Conservation (phyloP, 2,113 vertebrate species). For the Hypomesus transpacificus region DNA sequence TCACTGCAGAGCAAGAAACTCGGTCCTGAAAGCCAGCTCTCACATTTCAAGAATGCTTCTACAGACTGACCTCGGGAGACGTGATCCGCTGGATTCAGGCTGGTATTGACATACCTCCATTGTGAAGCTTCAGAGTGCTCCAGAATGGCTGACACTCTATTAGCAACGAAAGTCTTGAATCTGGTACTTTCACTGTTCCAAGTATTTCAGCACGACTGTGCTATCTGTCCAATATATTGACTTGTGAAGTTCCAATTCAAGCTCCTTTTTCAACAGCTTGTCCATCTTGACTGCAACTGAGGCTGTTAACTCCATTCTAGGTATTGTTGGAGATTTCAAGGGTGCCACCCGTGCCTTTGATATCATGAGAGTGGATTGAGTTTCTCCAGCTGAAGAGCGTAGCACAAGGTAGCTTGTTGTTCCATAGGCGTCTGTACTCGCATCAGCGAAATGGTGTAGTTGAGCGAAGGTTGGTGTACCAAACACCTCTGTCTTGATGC, state of each 20-base stretch:
- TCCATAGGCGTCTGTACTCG: constrained; percentile 21
- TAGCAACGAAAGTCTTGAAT: constrained; percentile 14
- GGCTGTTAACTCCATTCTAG: constrained; percentile 22
- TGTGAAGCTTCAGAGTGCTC: constrained; percentile 4
- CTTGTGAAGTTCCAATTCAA: constrained; percentile 12
- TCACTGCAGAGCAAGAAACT: too few relatives aligned
- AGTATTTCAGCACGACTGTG: constrained; percentile 13
- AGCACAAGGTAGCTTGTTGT: constrained; percentile 19
- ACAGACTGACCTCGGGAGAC: too few relatives aligned
- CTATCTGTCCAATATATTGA: constrained; percentile 21
- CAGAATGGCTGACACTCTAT: constrained; percentile 1
- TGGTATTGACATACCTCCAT: constrained; percentile 15
- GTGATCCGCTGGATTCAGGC: too few relatives aligned
- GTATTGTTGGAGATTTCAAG: background rate
- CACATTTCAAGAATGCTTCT: too few relatives aligned
- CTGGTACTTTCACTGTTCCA: constrained; percentile 12
- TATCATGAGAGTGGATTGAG: background rate
- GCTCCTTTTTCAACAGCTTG: constrained; percentile 13
- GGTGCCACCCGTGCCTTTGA: constrained; percentile 11
- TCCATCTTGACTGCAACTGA: constrained; percentile 8
- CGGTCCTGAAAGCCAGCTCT: too few relatives aligned
- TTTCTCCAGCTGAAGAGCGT: background rate
- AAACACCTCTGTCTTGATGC: constrained; percentile 15
- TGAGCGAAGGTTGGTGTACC: constrained; percentile 12
- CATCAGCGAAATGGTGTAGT: constrained; percentile 28